phyloP scores from a whole-genome alignment of 2,888 invertebrate genomes.

The Drosophila incognita region DNA sequence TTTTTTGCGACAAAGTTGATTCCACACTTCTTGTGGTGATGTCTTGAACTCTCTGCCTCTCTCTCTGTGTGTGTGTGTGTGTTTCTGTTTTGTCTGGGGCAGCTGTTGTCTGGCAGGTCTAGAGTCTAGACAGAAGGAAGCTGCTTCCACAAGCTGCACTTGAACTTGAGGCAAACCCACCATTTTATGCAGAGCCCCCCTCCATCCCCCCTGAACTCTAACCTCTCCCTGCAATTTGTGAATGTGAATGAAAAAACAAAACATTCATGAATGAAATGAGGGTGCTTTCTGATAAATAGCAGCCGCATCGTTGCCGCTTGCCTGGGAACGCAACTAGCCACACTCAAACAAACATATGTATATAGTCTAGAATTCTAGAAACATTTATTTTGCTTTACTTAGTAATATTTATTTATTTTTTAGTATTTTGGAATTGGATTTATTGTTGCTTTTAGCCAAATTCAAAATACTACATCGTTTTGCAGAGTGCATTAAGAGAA shows the following conservation, averaged over 20 bases:
- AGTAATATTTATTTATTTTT: neutral
- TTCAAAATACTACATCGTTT: neutral
- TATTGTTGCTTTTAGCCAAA: too few species aligned
- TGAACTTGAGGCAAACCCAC: conserved; percentile 64
- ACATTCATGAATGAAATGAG: conserved; percentile 49
- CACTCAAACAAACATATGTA: neutral
- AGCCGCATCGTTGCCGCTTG: conserved; percentile 35
- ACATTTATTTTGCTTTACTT: too few species aligned
- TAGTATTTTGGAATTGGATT: too few species aligned
- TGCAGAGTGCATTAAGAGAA: neutral
- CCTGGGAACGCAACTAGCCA: conserved; percentile 15
- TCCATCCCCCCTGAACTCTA: neutral
- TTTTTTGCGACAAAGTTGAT: conserved; percentile 37
- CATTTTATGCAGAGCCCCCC: neutral
- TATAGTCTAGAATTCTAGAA: too few species aligned
- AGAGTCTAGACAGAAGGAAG: conserved; percentile 46
- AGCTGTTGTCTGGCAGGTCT: conserved; percentile 42
- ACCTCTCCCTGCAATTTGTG: conserved; percentile 6
- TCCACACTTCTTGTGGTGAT: conserved; percentile 24
- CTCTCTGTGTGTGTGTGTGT: neutral
- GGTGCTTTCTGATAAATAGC: conserved; percentile 39
- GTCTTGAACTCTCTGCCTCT: conserved; percentile 39
- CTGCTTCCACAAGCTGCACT: conserved; percentile 63
- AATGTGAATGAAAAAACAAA: conserved; percentile 33
- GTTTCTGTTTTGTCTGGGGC: conserved; percentile 39